Percentiles rank a stretch among this genome's conserved stretches.
Conservation (phyloP, 2,113 vertebrate genomes). For the Dasyprocta punctata region DNA sequence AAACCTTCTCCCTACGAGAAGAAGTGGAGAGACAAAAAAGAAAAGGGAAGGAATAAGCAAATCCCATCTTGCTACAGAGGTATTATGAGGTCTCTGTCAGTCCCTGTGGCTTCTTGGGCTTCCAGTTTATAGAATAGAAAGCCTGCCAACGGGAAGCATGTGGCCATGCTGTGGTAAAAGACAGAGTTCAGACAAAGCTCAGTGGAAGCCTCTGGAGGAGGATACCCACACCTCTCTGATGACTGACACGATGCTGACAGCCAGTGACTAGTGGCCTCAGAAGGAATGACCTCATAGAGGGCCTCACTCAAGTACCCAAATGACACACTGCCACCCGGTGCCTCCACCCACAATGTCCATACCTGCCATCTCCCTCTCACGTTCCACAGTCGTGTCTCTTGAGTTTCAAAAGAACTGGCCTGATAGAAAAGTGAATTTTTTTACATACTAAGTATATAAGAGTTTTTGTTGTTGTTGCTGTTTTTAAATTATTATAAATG, state of each 20-base stretch:
- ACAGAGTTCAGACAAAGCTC: not conserved
- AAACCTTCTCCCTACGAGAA: not conserved
- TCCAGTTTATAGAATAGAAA: not conserved
- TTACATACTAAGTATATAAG: not conserved
- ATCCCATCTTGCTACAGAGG: not conserved
- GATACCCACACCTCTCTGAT: not conserved
- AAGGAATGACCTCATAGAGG: not conserved
- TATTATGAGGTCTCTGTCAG: not conserved
- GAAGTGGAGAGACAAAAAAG: not conserved
- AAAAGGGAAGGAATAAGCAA: not conserved
- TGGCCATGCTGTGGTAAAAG: no score
- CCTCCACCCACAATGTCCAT: not conserved
- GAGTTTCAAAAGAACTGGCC: not conserved
- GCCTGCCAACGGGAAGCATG: no score
- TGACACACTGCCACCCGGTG: not conserved
- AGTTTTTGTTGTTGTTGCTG: not conserved
- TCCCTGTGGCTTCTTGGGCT: not conserved
- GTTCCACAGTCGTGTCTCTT: not conserved
- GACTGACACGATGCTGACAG: not conserved
- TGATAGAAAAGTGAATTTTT: not conserved
- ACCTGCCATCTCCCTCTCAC: not conserved
- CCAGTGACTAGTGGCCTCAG: not conserved
- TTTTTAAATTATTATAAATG: not conserved
- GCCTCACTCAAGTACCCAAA: not conserved
- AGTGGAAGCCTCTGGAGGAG: not conserved